Conservation (phyloP, 2,113 vertebrate species). For the Tragelaphus scriptus region DNA sequence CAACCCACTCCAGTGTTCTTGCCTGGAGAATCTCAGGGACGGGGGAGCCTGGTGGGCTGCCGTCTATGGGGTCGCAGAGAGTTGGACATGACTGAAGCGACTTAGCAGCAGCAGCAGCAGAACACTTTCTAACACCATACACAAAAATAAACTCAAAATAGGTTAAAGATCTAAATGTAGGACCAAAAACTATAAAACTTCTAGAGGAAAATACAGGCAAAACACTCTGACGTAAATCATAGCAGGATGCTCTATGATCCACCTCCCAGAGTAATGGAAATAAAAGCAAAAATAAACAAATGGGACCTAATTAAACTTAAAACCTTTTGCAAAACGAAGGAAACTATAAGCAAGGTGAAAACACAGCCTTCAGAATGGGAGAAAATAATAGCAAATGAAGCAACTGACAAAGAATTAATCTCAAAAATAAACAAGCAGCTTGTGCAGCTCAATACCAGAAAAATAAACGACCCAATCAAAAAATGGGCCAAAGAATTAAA, state of each 20-base stretch:
- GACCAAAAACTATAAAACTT: background rate
- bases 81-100: too few relatives aligned
- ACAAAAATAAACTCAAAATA: background rate
- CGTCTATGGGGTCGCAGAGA: too few relatives aligned
- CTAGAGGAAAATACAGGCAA: background rate
- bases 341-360: background rate
- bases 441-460: background rate
- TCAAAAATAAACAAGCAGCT: background rate
- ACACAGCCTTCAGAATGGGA: background rate
- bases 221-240: background rate
- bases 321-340: background rate
- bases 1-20: too few relatives aligned
- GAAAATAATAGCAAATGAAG: background rate
- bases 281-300: background rate
- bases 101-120: too few relatives aligned
- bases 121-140: background rate
- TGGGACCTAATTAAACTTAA: background rate
- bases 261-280: background rate
- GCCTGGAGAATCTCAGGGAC: too few relatives aligned
- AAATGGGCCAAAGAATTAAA: background rate
- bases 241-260: background rate
- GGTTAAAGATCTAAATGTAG: background rate
- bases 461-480: background rate
- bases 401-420: background rate
- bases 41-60: too few relatives aligned